Evolutionary conservation across 2,113 vertebrate genomes (phyloP).

Genomic region (Pithys albifrons): DNA sequence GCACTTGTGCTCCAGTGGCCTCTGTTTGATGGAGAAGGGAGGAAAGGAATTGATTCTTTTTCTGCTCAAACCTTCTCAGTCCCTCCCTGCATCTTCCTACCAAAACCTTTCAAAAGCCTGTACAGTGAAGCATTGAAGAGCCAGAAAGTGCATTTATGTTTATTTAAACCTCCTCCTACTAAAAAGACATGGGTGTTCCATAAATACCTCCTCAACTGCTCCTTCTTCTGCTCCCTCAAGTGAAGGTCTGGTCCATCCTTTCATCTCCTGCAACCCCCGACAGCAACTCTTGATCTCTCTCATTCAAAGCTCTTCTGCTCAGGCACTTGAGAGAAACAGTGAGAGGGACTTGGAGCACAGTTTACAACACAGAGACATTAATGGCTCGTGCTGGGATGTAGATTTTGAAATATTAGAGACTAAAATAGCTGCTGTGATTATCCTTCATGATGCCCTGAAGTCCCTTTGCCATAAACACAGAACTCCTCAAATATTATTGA

Average conservation of each 20-base stretch:
- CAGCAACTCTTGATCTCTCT: neutral
- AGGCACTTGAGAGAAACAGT: neutral
- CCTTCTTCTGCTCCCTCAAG: neutral
- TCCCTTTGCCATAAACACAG: neutral
- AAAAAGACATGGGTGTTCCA: neutral
- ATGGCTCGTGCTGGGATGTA: neutral
- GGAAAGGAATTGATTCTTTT: neutral
- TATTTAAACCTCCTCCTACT: neutral
- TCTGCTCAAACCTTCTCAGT: fast-evolving
- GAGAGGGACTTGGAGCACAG: neutral
- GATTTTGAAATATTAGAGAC: neutral
- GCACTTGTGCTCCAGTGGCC: too few relatives aligned
- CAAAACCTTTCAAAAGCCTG: neutral
- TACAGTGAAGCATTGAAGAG: neutral
- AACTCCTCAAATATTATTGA: neutral
- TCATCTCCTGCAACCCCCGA: neutral
- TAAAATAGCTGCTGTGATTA: neutral
- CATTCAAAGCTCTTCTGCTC: neutral
- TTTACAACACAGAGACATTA: neutral
- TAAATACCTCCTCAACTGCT: neutral
- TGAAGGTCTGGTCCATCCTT: neutral
- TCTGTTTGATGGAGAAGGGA: neutral
- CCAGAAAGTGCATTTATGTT: neutral
- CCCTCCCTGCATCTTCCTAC: neutral
- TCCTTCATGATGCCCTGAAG: neutral